Evolutionary conservation across 2,113 vertebrate genomes (phyloP), one percentile per base, ranked within the genome.

Genomic region (Malurus alboscapulatus): DNA sequence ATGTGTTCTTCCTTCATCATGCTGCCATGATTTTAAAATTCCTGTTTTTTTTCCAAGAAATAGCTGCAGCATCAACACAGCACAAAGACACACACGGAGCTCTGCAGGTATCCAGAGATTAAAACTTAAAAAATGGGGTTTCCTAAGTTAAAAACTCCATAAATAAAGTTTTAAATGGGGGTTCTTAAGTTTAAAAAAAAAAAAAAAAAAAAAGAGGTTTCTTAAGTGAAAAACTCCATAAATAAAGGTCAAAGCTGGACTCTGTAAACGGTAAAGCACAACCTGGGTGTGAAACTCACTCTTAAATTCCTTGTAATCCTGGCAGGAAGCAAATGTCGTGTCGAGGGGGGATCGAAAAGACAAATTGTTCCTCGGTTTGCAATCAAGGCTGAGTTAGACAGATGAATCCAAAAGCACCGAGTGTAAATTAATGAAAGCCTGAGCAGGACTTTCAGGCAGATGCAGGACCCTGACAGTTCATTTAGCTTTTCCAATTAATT

Each of bases 301-400:
- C 82, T 79, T 66, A 62, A 92, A 88, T 74, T 90, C 88, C 78
- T 88, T 83, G 61, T 88, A 84, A 90, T 80, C 92, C 92, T 9
- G 36, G 75, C 96, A 96, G 94, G 93, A 96, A 96, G 24, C 61
- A 69, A 95, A 87, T 71, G 85, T 75, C 85, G 40, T 79, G 84
- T 94, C 26, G 1, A 51, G 78, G 71, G 36, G 63, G 78, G 85
- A 94, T 92, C 61, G 3, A 53, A 80, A 95, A 91, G 96, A 92
- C 75, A 85, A 93, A 94, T 95, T 63, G 61, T 82, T 77, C 36
- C 75, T 55, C 14, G 3, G 1, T 54, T 94, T 83, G 89, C 89
- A 94, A 92, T 94, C 89, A 89, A 42, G 84, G 74, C 69, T 94
- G 66, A 5, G 12, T 91, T 51, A 76, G 87, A 51, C 48, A 6